Conservation (phyloP, 2,888 invertebrate species). For the Sinopyrophorus schimmeli region DNA sequence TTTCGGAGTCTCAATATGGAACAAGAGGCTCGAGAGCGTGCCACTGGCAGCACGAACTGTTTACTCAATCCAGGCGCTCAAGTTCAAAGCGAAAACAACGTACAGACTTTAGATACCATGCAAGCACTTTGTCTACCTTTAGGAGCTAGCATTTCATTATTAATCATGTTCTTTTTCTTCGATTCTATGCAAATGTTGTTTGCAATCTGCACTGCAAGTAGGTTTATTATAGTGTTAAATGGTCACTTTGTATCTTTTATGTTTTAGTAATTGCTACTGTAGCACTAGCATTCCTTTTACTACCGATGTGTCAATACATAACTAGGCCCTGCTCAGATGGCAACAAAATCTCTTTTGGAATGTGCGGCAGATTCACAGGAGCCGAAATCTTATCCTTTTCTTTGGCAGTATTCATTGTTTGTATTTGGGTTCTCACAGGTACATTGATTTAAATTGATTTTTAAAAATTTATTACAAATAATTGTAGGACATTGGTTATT, state of each 20-base stretch:
- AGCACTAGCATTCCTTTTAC: conserved; percentile 91
- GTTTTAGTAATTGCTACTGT: conserved; percentile 90
- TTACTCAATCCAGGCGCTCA: conserved; percentile 50
- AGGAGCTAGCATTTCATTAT: conserved; percentile 92
- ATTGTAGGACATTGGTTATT: conserved; percentile 85
- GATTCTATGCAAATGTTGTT: conserved; percentile 97
- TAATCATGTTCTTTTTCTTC: conserved; percentile 99
- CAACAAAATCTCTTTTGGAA: conserved; percentile 83
- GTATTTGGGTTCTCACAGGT: conserved; percentile 95
- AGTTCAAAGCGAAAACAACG: conserved; percentile 52
- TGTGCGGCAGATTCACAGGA: conserved; percentile 92
- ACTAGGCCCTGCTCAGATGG: conserved; percentile 82
- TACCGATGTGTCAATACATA: conserved; percentile 97
- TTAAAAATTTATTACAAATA: conserved; percentile 6
- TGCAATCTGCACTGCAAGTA: conserved; percentile 96
- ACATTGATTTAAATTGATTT: too few species aligned
- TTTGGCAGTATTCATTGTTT: conserved; percentile 89
- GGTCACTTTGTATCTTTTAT: conserved; percentile 20
- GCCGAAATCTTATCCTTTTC: conserved; percentile 93
- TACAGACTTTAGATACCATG: conserved; percentile 95
- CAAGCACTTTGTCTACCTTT: conserved; percentile 95
- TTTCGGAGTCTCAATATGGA: conserved; percentile 97
- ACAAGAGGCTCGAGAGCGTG: conserved; percentile 82
- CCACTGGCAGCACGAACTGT: conserved; percentile 56
- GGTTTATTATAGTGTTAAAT: conserved; percentile 51